Conservation (phyloP, 2,797 vertebrate species). For the Pteronotus mesoamericanus region DNA sequence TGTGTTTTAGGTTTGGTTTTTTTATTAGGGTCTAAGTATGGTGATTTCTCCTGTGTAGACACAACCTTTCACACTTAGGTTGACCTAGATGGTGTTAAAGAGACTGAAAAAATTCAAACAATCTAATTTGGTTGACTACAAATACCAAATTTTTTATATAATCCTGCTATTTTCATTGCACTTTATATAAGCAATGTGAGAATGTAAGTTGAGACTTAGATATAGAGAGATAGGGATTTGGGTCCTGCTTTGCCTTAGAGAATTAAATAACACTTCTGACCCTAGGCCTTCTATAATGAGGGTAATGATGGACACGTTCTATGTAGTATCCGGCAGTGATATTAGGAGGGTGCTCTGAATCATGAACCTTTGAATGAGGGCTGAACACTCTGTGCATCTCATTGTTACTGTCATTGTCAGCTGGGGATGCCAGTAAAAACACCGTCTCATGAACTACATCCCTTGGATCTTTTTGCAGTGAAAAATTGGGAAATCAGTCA, state of each 20-base stretch:
- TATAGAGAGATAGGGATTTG: not conserved
- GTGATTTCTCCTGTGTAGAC: not conserved
- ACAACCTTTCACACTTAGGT: not conserved
- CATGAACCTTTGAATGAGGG: not conserved
- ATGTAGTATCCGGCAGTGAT: not conserved
- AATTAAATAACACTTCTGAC: not conserved
- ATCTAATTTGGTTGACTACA: not conserved
- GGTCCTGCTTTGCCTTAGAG: not conserved
- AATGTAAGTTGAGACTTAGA: not conserved
- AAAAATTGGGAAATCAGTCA: conserved; percentile 13
- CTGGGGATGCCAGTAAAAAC: not conserved
- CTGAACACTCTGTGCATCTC: not conserved
- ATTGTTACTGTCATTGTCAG: not conserved
- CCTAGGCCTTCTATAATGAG: not conserved
- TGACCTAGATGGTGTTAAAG: not conserved
- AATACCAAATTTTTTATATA: not conserved
- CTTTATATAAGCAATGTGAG: not conserved
- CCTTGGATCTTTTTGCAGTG: not conserved
- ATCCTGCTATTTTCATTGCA: not conserved
- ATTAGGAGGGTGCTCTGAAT: not conserved
- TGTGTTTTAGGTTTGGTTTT: not conserved
- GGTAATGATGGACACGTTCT: not conserved
- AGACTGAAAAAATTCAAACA: not conserved
- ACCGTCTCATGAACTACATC: not conserved
- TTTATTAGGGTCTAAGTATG: not conserved